Percentiles rank a stretch among this genome's conserved stretches.
phyloP scores from a whole-genome alignment of 2,113 vertebrate genomes.

The Notarius lentiginosus region DNA sequence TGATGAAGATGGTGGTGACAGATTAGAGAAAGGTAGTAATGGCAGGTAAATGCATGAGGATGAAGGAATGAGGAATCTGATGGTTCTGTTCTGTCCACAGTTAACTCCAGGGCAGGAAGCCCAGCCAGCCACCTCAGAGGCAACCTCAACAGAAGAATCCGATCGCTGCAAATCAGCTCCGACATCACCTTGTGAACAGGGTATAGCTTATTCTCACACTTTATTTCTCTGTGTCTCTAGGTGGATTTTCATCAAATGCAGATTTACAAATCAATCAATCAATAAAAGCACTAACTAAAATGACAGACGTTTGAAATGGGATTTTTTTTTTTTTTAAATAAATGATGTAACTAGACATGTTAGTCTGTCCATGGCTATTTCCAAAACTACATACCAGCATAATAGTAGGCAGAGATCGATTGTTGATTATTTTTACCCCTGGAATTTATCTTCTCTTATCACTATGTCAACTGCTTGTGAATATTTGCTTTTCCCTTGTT shows the following conservation, averaged over 20 bases:
- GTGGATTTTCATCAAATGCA: background rate
- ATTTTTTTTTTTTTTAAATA: background rate
- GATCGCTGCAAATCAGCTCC: slow-evolving; percentile 90
- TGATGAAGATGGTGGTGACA: slow-evolving; percentile 4
- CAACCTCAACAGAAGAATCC: slow-evolving; percentile 79
- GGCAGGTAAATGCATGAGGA: background rate
- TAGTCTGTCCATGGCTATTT: background rate
- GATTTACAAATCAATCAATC: background rate
- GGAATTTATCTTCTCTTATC: background rate
- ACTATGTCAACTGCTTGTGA: background rate
- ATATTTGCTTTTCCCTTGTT: background rate
- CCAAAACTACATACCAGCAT: background rate
- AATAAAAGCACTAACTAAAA: background rate
- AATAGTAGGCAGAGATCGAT: background rate
- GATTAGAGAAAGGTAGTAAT: slow-evolving; percentile 6
- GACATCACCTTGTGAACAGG: slow-evolving; percentile 92
- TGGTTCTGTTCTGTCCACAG: slow-evolving; percentile 66
- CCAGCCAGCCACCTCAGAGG: slow-evolving; percentile 83
- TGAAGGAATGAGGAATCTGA: background rate
- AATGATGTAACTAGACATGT: background rate
- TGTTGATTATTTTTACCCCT: background rate
- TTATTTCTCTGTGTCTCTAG: background rate
- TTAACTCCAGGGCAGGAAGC: slow-evolving; percentile 88
- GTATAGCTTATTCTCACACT: slow-evolving; percentile 62
- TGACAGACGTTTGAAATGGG: background rate